Evolutionary conservation across 2,797 vertebrate species (phyloP).

Genomic region (Sebastiscus tertius): DNA sequence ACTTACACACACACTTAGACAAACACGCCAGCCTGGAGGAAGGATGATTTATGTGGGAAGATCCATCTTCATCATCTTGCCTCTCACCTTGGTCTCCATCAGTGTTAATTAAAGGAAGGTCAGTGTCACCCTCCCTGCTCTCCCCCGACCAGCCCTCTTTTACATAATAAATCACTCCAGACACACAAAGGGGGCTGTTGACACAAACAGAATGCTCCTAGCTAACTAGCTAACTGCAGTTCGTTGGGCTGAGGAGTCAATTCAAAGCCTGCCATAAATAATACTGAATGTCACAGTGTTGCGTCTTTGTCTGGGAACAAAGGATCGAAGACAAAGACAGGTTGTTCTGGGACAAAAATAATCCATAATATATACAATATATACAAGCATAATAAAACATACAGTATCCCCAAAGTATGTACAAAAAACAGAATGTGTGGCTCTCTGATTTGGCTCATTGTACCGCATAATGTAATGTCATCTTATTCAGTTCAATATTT

Average conservation of each 20-base stretch:
- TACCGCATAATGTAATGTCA: background rate
- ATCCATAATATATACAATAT: constrained; percentile 56
- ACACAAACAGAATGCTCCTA: constrained; percentile 88
- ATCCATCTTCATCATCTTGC: constrained; percentile 93
- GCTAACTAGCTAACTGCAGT: constrained; percentile 80
- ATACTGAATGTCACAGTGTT: constrained; percentile 70
- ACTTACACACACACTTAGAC: constrained; percentile 41
- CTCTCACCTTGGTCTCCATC: constrained; percentile 98
- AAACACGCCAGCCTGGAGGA: constrained; percentile 73
- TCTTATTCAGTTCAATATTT: background rate
- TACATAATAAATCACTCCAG: constrained; percentile 97
- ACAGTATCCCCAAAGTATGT: constrained; percentile 1
- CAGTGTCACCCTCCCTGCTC: constrained; percentile 96
- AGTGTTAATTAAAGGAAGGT: constrained; percentile 99
- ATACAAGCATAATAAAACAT: constrained; percentile 22
- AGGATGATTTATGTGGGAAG: constrained; percentile 94
- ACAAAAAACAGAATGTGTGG: background rate
- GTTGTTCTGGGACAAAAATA: constrained; percentile 64
- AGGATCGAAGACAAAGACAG: constrained; percentile 66
- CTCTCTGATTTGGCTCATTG: background rate
- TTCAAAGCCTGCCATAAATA: constrained; percentile 81
- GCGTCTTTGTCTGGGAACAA: constrained; percentile 75
- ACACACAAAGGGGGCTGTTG: constrained; percentile 87
- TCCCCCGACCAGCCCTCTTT: constrained; percentile 91
- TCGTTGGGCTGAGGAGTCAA: constrained; percentile 72